These are phyloP conservation scores for Dryocosmus kuriphilus DNA, from an alignment of 2,888 invertebrate genomes.

Conservation along the genomic window DNA sequence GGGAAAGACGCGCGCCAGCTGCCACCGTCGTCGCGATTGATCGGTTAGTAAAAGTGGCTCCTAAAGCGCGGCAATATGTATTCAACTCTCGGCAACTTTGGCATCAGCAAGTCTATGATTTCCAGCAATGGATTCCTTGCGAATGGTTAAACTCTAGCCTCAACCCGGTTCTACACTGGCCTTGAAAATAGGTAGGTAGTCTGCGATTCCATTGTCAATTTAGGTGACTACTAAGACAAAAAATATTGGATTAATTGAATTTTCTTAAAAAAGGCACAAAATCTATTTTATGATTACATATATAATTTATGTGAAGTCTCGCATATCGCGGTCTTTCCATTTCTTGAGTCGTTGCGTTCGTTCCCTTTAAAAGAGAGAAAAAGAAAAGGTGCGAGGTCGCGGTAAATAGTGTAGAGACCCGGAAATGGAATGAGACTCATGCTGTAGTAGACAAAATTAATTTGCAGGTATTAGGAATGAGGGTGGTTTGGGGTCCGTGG, in stretches of 20 bases:
- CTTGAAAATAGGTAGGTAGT: conserved; percentile 36
- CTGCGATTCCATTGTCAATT: neutral
- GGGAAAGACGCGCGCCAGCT: conserved; percentile 6
- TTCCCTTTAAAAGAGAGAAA: neutral
- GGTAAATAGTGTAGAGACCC: conserved; percentile 29
- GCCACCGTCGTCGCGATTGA: conserved; percentile 21
- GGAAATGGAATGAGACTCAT: conserved; percentile 42
- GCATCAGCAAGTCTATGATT: conserved; percentile 25
- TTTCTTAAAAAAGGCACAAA: neutral
- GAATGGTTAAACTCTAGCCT: conserved; percentile 40
- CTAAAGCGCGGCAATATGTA: conserved; percentile 34
- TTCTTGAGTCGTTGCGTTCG: neutral
- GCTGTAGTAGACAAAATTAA: conserved; percentile 42
- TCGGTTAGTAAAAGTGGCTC: conserved; percentile 16
- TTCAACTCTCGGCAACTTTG: neutral
- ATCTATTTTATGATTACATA: neutral
- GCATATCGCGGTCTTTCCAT: neutral
- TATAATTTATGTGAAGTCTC: neutral
- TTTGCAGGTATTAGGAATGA: conserved; percentile 71
- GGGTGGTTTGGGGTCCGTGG: conserved; percentile 62
- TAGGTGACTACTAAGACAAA: neutral
- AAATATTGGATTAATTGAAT: neutral
- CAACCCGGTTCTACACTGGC: conserved; percentile 26
- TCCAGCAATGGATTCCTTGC: conserved; percentile 38
- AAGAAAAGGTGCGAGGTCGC: conserved; percentile 31